Evolutionary conservation across 2,888 invertebrate species (phyloP), one percentile per base, ranked within the genome.

Genomic region (Drosophila macrospina): DNA sequence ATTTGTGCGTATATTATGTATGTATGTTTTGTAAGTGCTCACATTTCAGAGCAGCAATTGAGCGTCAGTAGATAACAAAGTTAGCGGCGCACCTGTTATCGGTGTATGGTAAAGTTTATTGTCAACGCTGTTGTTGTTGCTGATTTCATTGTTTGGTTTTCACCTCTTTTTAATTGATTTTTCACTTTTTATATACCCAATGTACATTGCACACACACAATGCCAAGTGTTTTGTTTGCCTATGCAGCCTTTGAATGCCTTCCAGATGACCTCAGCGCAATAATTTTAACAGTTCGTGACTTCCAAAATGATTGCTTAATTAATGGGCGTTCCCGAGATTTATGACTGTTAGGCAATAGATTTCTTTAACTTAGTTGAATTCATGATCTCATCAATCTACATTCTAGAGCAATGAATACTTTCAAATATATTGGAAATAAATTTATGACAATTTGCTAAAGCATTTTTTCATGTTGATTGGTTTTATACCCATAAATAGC

Each of bases 151-250:
- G 85, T 85, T 83, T 81, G 52, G 67, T 87, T 83, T 81, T 79
- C 80, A 79, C 86, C 80, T 72, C 62, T 39, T 73, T 78, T 84
- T 85, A 83, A 87, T 87, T 83, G 86, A 85, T 85, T 87, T 85
- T 85, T 47, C 68, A 76, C n/a, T n/a, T 52, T 80, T 70, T 80
- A 56, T 60, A 59, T 32, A 16, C 30, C 47, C 45, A 8, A 20
- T 28, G 36, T 50, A 55, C 13, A 41, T 26, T 51, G 54, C 5
- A 52, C 39, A 55, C 13, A n/a, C 30, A 73, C 67, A 69, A 70
- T 20, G 20, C 20, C 20, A 68, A 81, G 70, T 75, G 65, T 44
- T 68, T 75, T 84, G 66, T 86, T 86, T 72, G 66, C 47, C 30
- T 24, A 41, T 57, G 64, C 34, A 6, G 47, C 26, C 28, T 20